Conservation (phyloP, 1,140 invertebrate species). For the Macrobrachium nipponense region DNA sequence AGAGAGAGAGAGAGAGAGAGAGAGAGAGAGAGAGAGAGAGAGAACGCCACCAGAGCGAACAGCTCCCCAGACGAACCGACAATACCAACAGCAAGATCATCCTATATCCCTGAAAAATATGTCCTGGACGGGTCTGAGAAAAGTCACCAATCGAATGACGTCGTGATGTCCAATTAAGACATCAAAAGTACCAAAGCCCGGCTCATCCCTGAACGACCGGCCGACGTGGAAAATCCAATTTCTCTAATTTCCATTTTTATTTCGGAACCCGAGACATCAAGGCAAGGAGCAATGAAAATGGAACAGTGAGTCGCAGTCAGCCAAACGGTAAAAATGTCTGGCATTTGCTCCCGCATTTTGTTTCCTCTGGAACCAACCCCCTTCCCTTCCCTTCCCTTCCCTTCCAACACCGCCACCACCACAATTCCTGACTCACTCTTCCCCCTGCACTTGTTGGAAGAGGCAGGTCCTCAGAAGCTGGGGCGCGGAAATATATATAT, state of each 20-base stretch:
- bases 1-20: too few species aligned
- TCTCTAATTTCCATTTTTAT: conserved; percentile 57
- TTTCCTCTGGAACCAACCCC: not conserved
- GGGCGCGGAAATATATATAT: not conserved
- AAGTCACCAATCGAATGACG: conserved; percentile 26
- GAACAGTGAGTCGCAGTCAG: conserved; percentile 16
- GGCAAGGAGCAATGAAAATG: conserved; percentile 46
- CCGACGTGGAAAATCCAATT: conserved; percentile 55
- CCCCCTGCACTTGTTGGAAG: not conserved
- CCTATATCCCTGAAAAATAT: too few species aligned
- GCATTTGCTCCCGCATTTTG: not conserved
- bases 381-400: not conserved
- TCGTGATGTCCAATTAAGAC: conserved; percentile 50
- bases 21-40: too few species aligned
- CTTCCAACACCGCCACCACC: not conserved
- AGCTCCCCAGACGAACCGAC: too few species aligned
- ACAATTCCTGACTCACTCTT: not conserved
- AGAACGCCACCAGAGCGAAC: too few species aligned
- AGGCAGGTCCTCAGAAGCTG: too few species aligned
- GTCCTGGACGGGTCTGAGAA: not conserved
- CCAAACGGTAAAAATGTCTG: conserved; percentile 12
- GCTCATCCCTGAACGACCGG: conserved; percentile 20
- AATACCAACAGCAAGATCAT: too few species aligned
- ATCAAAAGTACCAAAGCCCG: conserved; percentile 43
- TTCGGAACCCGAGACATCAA: conserved; percentile 41